Evolutionary conservation across 2,797 vertebrate genomes (phyloP).

Genomic region (Odontamblyopus rebecca): DNA sequence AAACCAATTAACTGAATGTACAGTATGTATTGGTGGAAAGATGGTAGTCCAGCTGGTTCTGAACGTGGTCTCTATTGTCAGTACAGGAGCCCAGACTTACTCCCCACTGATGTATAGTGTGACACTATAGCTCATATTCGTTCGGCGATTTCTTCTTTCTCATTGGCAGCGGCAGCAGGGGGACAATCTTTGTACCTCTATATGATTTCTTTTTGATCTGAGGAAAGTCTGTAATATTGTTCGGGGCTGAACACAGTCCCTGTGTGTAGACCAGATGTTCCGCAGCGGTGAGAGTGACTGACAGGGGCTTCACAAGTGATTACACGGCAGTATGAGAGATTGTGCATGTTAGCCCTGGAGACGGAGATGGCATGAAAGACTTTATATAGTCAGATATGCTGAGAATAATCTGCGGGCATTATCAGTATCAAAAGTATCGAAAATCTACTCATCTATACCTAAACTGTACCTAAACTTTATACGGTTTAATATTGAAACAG

Average conservation of each 20-base stretch:
- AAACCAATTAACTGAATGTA: constrained; percentile 47
- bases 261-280: constrained; percentile 12
- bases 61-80: constrained; percentile 59
- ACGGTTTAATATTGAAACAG: too few relatives aligned
- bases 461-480: too few relatives aligned
- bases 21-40: constrained; percentile 11
- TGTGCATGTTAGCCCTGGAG: neutral
- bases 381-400: neutral
- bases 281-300: neutral
- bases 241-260: constrained; percentile 10
- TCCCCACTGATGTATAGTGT: constrained; percentile 22
- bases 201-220: constrained; percentile 32
- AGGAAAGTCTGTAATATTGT: constrained; percentile 6
- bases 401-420: too few relatives aligned
- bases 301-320: constrained; percentile 4
- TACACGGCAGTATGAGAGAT: neutral
- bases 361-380: neutral
- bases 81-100: constrained; percentile 22
- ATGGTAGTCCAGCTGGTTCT: constrained; percentile 24
- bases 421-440: too few relatives aligned
- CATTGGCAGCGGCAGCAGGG: constrained; percentile 35
- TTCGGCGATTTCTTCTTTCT: constrained; percentile 21
- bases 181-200: constrained; percentile 27
- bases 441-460: too few relatives aligned
- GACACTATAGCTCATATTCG: constrained; percentile 16